A percentile compares a stretch with the other conserved stretches of the same genome.
Conservation (phyloP, 2,797 vertebrate genomes). For the Odontamblyopus rebecca region DNA sequence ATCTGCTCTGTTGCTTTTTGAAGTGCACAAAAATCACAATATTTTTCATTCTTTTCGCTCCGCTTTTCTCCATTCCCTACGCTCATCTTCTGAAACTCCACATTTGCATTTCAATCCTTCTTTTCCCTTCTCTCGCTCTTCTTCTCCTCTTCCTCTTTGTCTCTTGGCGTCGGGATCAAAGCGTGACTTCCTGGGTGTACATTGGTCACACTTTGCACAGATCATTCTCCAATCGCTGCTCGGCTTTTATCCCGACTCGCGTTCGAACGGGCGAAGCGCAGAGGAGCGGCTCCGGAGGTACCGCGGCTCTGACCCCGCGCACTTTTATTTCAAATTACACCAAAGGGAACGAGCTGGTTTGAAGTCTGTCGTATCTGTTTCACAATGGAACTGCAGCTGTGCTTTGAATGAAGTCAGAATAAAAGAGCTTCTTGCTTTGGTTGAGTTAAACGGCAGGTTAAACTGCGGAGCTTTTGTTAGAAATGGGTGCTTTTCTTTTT, state of each 20-base stretch:
- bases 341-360: background rate
- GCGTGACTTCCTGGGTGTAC: conserved; percentile 27
- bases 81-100: background rate
- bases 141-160: conserved; percentile 8
- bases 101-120: conserved; percentile 45
- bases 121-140: background rate
- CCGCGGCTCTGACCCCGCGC: background rate
- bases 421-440: background rate
- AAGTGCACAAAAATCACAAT: background rate
- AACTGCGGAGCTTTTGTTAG: no score
- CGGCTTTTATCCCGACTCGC: conserved; percentile 26
- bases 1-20: no score
- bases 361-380: background rate
- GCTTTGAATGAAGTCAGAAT: background rate
- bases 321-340: background rate
- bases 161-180: conserved; percentile 39
- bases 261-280: background rate
- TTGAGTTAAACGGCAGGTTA: background rate
- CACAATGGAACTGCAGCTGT: no score
- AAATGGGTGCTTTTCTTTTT: no score
- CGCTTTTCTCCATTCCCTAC: background rate
- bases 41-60: background rate
- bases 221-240: conserved; percentile 22
- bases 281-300: background rate
- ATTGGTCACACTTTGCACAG: conserved; percentile 31